phyloP scores from a whole-genome alignment of 2,888 invertebrate species.

The Acleris laterana region DNA sequence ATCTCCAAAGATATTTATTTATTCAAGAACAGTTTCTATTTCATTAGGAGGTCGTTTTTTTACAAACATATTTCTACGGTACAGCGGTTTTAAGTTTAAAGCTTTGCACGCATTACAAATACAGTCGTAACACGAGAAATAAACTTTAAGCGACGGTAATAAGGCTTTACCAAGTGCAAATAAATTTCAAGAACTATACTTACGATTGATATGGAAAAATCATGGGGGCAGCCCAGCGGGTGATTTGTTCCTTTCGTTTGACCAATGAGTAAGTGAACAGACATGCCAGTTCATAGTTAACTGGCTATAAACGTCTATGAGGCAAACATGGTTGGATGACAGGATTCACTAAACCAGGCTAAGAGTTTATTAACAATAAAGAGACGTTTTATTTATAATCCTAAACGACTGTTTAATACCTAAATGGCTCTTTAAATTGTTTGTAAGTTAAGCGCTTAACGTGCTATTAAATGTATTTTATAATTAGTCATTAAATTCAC shows the following conservation, averaged over 20 bases:
- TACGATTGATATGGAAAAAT: constrained; percentile 69
- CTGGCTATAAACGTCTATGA: background rate
- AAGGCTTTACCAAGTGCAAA: constrained; percentile 1
- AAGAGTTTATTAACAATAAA: too few species aligned
- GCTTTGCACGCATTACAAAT: background rate
- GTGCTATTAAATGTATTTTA: too few species aligned
- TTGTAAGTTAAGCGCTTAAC: too few species aligned
- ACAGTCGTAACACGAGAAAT: background rate
- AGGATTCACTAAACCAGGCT: too few species aligned
- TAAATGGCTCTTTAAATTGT: too few species aligned
- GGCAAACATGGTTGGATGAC: background rate
- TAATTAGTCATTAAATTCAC: too few species aligned
- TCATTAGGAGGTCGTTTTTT: too few species aligned
- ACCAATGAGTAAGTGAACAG: constrained; percentile 5
- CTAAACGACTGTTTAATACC: too few species aligned
- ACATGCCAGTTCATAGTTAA: background rate
- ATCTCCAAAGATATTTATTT: too few species aligned
- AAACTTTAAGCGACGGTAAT: background rate
- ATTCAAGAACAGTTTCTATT: too few species aligned
- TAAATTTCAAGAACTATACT: constrained; percentile 15
- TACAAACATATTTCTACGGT: constrained; percentile 3
- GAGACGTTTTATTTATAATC: too few species aligned
- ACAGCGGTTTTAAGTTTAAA: background rate
- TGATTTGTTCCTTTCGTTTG: constrained; percentile 35
- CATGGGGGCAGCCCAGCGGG: constrained; percentile 65